These are phyloP conservation scores for Yponomeuta plumbellus DNA, from an alignment of 2,888 invertebrate species.

Conservation along the genomic window DNA sequence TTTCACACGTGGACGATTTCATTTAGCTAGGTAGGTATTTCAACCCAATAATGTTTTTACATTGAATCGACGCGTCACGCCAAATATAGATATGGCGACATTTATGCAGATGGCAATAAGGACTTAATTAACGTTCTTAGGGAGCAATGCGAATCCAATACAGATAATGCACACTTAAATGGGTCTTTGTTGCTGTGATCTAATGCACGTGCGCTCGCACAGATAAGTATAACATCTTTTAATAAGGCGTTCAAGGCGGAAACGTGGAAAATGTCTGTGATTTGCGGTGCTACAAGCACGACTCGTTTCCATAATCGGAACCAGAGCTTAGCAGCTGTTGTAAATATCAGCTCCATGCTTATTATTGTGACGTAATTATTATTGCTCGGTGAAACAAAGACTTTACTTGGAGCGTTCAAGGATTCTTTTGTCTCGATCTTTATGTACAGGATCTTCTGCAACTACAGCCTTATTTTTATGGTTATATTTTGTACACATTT, in stretches of 20 bases:
- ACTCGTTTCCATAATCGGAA: slow-evolving; percentile 72
- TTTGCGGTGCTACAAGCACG: slow-evolving; percentile 64
- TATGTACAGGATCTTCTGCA: slow-evolving; percentile 4
- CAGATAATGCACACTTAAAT: slow-evolving; percentile 9
- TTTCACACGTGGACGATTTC: slow-evolving; percentile 22
- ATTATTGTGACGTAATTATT: slow-evolving; percentile 69
- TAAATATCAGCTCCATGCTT: slow-evolving; percentile 66
- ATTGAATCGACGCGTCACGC: too few species aligned
- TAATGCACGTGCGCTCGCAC: slow-evolving; percentile 47
- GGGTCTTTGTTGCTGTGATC: slow-evolving; percentile 23
- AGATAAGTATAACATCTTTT: slow-evolving; percentile 61
- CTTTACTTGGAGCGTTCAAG: slow-evolving; percentile 37
- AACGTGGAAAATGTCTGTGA: slow-evolving; percentile 73
- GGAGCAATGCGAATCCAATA: neutral
- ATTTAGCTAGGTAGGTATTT: neutral
- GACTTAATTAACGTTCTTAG: slow-evolving; percentile 10
- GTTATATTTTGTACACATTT: neutral
- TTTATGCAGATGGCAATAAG: slow-evolving; percentile 4
- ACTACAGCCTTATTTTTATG: neutral
- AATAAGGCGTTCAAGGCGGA: slow-evolving; percentile 69
- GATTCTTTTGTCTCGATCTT: slow-evolving; percentile 14
- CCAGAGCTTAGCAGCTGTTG: slow-evolving; percentile 72
- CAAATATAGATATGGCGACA: slow-evolving; percentile 4
- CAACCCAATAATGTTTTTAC: too few species aligned
- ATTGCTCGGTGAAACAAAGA: slow-evolving; percentile 63